Base-by-base conservation (phyloP, 2,888 invertebrate genomes). In the Mythimna loreyi region DNA sequence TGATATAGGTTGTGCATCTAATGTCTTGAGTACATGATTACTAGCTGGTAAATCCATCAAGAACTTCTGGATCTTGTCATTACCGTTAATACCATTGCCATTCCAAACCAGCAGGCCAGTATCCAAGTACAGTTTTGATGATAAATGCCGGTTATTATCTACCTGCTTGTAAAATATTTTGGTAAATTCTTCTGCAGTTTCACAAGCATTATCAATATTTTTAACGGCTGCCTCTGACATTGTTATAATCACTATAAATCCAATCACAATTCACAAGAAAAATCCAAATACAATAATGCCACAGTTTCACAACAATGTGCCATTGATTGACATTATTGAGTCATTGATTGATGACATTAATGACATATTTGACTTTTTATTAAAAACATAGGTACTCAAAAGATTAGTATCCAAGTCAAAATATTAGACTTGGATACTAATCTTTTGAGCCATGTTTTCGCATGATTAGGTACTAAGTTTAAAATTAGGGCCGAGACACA, bases 61-160 rank as follows among this genome's bases (percentile, higher is more conserved):
- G 88, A 98, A 99, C 87, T 98, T 98, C 86, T 98, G 97, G 67
- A 99, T 98, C 75, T 97, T 97, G 45, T 98, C 98, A 86, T 97
- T 97, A 8, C 98, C 98, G 64, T 96, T 97, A 0, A 98, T 96
- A 8, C 98, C 97, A 92, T 98, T 98, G 36, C 99, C 99, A 95
- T 99, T 99, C 99, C 99, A 99, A 55, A 98, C 97, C 62, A 99
- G 93, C n/a, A 97, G 95, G 8, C 98, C 98, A 30, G 97, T 97
- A 56, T 98, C 98, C 84, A 98, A 94, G 89, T 99, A 99, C 53
- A 99, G 93, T 87, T 97, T 97, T 0, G 97, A 96, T 90, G 99
- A 97, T 88, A 98, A 92, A 95, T 99, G 98, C 89, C 99, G 96
- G 81, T 98, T 97, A 90, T 98, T 98, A 88, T 99, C 99, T 70